Evolutionary conservation across 2,797 vertebrate species (phyloP).

Genomic region (Sylvilagus floridanus): DNA sequence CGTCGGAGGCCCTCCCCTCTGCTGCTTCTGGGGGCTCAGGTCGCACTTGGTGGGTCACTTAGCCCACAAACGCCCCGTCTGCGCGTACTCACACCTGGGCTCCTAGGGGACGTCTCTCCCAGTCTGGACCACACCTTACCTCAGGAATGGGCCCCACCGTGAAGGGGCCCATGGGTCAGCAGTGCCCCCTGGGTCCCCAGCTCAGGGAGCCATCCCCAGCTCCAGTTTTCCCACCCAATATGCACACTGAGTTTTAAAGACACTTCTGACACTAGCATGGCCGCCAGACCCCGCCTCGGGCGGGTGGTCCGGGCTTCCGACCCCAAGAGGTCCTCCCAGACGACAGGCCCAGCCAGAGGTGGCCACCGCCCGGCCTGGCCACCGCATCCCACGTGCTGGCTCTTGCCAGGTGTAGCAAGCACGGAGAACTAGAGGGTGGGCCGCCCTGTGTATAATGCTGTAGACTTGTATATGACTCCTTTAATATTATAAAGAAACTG

Average conservation of each 20-base stretch:
- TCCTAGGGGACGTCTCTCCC: slow-evolving; percentile 55
- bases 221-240: slow-evolving; percentile 79
- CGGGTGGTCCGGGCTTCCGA: slow-evolving; percentile 49
- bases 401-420: not conserved
- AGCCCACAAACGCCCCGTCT: not conserved
- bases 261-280: slow-evolving; percentile 64
- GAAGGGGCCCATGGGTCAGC: slow-evolving; percentile 81
- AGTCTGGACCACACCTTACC: slow-evolving; percentile 67
- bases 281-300: slow-evolving; percentile 65
- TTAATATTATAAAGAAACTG: slow-evolving; percentile 91
- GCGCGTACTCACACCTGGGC: not conserved
- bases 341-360: slow-evolving; percentile 1
- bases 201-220: slow-evolving; percentile 78
- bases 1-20: not conserved
- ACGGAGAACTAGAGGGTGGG: slow-evolving; percentile 47
- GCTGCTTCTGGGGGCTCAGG: slow-evolving; percentile 46
- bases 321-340: not conserved
- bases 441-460: slow-evolving; percentile 88
- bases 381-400: not conserved
- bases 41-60: not conserved
- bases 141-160: slow-evolving; percentile 83
- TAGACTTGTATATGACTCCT: slow-evolving; percentile 92
- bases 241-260: slow-evolving; percentile 84
- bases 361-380: not conserved
- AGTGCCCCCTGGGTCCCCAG: slow-evolving; percentile 81